Conservation (phyloP, 2,797 vertebrate genomes). For the Oryzias dopingdopingensis region DNA sequence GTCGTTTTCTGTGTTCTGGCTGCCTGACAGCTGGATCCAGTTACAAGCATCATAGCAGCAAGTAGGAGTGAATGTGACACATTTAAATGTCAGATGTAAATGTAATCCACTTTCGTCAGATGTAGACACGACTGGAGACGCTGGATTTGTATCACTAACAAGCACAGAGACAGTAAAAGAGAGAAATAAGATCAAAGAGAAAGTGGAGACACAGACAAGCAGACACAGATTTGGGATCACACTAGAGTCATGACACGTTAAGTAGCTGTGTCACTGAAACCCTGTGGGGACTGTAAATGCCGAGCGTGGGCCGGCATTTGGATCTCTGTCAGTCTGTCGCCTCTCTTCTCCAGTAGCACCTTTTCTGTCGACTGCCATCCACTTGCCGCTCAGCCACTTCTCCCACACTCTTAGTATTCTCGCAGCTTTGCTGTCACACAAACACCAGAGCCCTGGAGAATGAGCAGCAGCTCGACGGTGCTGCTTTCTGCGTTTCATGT, state of each 20-base stretch:
- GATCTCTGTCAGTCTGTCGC: slow-evolving; percentile 35
- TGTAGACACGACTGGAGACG: slow-evolving; percentile 5
- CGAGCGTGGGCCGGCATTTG: slow-evolving; percentile 53
- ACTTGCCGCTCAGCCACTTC: slow-evolving; percentile 5
- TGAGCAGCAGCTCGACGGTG: not conserved
- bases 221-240: slow-evolving; percentile 22
- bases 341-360: slow-evolving; percentile 1
- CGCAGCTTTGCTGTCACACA: not conserved
- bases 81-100: slow-evolving; percentile 12
- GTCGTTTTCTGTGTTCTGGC: not conserved
- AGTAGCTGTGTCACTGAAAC: slow-evolving; percentile 40
- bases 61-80: not conserved
- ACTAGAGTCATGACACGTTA: slow-evolving; percentile 29
- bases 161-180: not conserved
- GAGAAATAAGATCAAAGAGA: slow-evolving; percentile 1
- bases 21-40: not conserved
- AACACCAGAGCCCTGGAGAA: not conserved
- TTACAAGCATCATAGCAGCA: not conserved
- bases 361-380: not conserved
- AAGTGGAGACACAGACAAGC: slow-evolving; percentile 10
- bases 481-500: not conserved
- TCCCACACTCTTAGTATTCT: not conserved
- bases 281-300: slow-evolving; percentile 59
- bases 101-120: slow-evolving; percentile 15
- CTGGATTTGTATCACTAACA: slow-evolving; percentile 2